Percentiles rank a stretch among this genome's conserved stretches.
These are phyloP conservation scores for Pandemis cinnamomeana DNA, from an alignment of 2,888 invertebrate genomes.

Conservation along the genomic window DNA sequence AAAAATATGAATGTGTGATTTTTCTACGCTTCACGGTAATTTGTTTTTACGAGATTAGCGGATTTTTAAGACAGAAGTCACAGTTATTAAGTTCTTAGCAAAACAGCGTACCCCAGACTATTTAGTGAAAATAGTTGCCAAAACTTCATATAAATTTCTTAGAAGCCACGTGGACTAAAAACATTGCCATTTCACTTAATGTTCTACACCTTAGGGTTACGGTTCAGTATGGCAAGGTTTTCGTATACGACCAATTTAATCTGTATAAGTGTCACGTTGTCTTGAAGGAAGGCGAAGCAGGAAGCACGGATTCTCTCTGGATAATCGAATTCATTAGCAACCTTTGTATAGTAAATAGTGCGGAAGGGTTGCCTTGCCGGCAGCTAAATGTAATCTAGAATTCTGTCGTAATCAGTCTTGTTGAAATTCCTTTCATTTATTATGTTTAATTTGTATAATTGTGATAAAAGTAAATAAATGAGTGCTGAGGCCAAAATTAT, in stretches of 20 bases:
- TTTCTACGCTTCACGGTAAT: too few relatives aligned
- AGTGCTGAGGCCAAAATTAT: neutral
- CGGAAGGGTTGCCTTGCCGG: constrained; percentile 53
- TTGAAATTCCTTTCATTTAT: neutral
- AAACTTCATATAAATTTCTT: constrained; percentile 31
- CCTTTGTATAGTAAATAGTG: constrained; percentile 68
- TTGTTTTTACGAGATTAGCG: too few relatives aligned
- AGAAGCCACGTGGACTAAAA: constrained; percentile 13
- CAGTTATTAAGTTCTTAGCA: constrained; percentile 6
- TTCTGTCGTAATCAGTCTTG: constrained; percentile 20
- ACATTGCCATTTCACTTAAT: neutral
- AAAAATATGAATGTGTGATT: neutral
- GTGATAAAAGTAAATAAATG: neutral
- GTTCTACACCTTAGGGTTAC: constrained; percentile 23
- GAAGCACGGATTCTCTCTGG: constrained; percentile 66
- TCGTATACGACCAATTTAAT: constrained; percentile 42
- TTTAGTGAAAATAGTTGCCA: constrained; percentile 26
- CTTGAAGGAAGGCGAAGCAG: constrained; percentile 57
- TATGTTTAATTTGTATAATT: neutral
- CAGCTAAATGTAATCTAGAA: constrained; percentile 17
- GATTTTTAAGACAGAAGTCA: too few relatives aligned
- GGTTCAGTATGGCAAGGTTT: constrained; percentile 20
- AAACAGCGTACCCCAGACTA: constrained; percentile 18
- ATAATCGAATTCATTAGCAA: constrained; percentile 78
- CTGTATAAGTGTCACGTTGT: constrained; percentile 49